Evolutionary conservation across 2,113 vertebrate genomes (phyloP).

Genomic region (Etia nguti): DNA sequence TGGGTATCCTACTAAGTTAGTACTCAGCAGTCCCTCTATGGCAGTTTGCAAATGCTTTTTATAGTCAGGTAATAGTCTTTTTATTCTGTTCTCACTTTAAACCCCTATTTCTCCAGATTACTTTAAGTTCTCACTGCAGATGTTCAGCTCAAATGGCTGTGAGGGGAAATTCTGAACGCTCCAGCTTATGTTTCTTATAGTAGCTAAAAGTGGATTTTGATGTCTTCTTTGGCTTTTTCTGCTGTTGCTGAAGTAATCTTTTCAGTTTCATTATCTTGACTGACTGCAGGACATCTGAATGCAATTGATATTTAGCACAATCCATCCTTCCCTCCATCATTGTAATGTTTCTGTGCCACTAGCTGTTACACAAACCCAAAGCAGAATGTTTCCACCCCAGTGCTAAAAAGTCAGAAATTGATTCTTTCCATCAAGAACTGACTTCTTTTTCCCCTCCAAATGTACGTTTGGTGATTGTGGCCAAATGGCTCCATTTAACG

Average conservation of each 20-base stretch:
- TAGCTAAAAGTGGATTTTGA: neutral
- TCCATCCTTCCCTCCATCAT: neutral
- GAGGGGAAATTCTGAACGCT: neutral
- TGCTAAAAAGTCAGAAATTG: neutral
- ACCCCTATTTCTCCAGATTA: neutral
- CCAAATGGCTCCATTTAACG: neutral
- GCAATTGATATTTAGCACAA: neutral
- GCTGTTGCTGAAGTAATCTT: neutral
- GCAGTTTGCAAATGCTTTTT: neutral
- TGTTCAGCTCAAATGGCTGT: neutral
- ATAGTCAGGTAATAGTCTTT: neutral
- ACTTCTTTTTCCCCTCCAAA: fast-evolving
- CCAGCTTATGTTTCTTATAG: neutral
- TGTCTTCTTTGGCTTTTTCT: neutral
- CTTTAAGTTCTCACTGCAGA: neutral
- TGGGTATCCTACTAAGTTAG: neutral
- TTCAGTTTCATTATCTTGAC: neutral
- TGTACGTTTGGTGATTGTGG: neutral
- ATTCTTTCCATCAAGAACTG: neutral
- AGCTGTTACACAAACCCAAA: neutral
- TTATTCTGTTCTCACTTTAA: neutral
- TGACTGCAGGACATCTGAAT: neutral
- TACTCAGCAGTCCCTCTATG: neutral
- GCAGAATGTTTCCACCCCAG: neutral
- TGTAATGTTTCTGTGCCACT: neutral